Conservation (phyloP, 2,888 invertebrate genomes). For the Lycophotia porphyrea region DNA sequence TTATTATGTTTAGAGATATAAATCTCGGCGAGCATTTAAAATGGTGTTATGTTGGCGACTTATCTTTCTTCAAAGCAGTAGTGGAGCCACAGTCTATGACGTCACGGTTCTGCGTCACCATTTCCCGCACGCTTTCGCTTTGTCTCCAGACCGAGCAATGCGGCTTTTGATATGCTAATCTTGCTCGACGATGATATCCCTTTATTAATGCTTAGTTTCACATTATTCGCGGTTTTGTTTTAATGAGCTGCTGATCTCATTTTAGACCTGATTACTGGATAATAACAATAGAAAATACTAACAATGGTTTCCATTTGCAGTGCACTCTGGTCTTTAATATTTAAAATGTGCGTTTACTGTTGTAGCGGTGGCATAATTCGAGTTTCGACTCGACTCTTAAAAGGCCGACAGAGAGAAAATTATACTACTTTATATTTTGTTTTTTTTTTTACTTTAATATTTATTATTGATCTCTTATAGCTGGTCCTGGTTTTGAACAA, state of each 20-base stretch:
- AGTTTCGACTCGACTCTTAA: no score
- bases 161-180: conserved; percentile 65
- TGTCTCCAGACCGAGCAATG: conserved; percentile 34
- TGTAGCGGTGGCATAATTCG: neutral
- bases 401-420: no score
- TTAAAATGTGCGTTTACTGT: neutral
- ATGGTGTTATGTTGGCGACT: neutral
- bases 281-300: neutral
- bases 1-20: conserved; percentile 29
- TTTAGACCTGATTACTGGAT: neutral
- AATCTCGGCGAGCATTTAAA: conserved; percentile 5
- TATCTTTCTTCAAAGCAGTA: conserved; percentile 15
- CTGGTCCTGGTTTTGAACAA: neutral
- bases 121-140: conserved; percentile 27
- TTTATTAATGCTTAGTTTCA: conserved; percentile 14
- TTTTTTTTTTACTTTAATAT: neutral
- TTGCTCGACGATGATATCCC: conserved; percentile 19
- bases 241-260: neutral
- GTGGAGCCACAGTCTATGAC: conserved; percentile 21
- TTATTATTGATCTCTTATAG: neutral
- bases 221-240: neutral
- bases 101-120: conserved; percentile 42
- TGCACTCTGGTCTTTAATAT: neutral
- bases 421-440: no score
- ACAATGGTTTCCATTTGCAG: neutral